Base-by-base conservation (phyloP, 2,888 invertebrate genomes). In the Ophonus ardosiacus region DNA sequence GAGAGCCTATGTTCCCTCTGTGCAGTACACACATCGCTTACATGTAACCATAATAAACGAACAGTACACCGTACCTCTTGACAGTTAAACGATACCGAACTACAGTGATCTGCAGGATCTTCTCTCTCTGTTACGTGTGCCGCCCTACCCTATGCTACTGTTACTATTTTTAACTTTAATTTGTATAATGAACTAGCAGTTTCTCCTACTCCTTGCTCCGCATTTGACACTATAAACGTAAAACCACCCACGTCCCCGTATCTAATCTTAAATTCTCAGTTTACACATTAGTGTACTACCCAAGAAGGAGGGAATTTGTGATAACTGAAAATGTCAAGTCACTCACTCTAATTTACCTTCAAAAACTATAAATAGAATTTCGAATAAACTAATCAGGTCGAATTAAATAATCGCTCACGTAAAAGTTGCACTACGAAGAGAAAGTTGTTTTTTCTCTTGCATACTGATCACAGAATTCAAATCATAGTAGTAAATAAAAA, bases 1-100 rank as follows among this genome's bases (percentile, higher is more conserved):
- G 74, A 83, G 83, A 74, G 71, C 57, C 82, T 82, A 51, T 82
- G 31, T 71, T 31, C 80, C 68, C 81, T 80, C 51, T 83, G 82
- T 82, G 71, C 71, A 71, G 82, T 76, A 57, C 74, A 74, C 83
- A 81, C 81, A 81, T 68, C 81, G 81, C 81, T 81, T 81, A 81
- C 81, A 81, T 71, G 51, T 74, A 24, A 68, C 68, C 63, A 63
- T 31, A 31, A 24, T n/a, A 24, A 63, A 21, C 63, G 38, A 13
- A 78, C 78, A 78, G 78, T 68, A 68, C 68, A 68, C 63, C 59
- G 59, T 59, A 59, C 59, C 17, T 17, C 63, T 21, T 21, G 63
- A 65, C 63, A 65, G 59, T 59, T 17, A 56, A 56, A 56, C 56
- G 57, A 61, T 8, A 68, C 8, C 24, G 68, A 68, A 71, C 71